Evolutionary conservation across 2,113 vertebrate genomes (phyloP), one percentile per base, ranked within the genome.

Genomic region (Peromyscus maniculatus): DNA sequence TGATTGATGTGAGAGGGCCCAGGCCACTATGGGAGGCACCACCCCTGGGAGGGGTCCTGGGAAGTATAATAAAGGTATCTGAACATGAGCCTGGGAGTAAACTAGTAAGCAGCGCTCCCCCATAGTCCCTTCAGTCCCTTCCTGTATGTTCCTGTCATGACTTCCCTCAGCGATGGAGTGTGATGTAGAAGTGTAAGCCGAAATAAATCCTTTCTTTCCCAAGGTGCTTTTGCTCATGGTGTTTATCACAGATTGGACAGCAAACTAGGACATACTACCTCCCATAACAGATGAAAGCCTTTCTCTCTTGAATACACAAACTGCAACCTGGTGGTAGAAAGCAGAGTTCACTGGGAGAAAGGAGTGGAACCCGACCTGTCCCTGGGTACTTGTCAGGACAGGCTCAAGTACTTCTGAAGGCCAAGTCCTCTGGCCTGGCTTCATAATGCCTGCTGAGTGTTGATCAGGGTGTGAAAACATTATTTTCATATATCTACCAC

Each of bases 261-360:
- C 36, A 64, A 84, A 84, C n/a, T 28, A 43, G 59, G 82, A 43
- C 24, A 64, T 84, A 24, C 31, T 89, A n/a, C 66, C 8, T 96
- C 31, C 5, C 46, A 28, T 82, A 77, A 92, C 52, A 93, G 95
- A 83, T 33, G 74, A 78, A 97, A 66, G 13, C 31, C 26, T 82
- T 57, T 59, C 55, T 64, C 12, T 43, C 7, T 43, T 43, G 43
- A n/a, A 17, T 84, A 84, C 10, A 84, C 19, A 67, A 91, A 66
- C 39, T 77, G 59, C 62, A 97, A n/a, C 33, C 33, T 83, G 17
- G 36, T 87, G 79, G 62, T 43, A 24, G 22, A 94, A 84, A 84
- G 4, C 66, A 95, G n/a, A 90, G 2, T 78, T 97, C 7, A 83
- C 52, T 95, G 43, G 39, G 59, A 95, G 36, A 77, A 93, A 2